Conservation (phyloP, 1,140 invertebrate genomes). For the Caligus rogercresseyi region DNA sequence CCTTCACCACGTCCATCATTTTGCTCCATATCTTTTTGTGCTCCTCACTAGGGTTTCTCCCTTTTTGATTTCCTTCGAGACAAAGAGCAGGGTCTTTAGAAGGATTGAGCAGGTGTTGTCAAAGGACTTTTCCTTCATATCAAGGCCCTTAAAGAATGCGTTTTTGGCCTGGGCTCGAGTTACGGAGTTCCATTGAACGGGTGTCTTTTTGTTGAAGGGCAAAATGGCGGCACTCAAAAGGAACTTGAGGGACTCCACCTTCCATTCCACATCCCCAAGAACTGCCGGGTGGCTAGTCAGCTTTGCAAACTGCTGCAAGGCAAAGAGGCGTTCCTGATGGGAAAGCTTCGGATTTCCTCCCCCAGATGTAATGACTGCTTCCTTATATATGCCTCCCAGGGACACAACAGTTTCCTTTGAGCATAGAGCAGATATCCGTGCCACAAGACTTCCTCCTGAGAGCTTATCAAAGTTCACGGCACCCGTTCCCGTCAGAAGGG, state of each 20-base stretch:
- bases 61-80: conserved; percentile 36
- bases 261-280: conserved; percentile 41
- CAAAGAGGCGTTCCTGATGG: conserved; percentile 44
- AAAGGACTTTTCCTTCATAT: conserved; percentile 21
- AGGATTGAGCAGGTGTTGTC: conserved; percentile 16
- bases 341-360: conserved; percentile 37
- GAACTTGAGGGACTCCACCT: conserved; percentile 41
- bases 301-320: conserved; percentile 36
- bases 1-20: conserved; percentile 34
- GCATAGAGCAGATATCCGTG: conserved; percentile 39
- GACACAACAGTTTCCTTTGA: conserved; percentile 41
- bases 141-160: conserved; percentile 21
- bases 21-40: conserved; percentile 33
- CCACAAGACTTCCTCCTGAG: conserved; percentile 40
- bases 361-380: conserved; percentile 31
- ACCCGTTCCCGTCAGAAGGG: conserved; percentile 43
- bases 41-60: conserved; percentile 29
- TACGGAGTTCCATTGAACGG: conserved; percentile 30
- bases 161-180: conserved; percentile 16
- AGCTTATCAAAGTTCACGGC: conserved; percentile 50
- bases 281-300: conserved; percentile 41
- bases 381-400: conserved; percentile 38
- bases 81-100: conserved; percentile 26
- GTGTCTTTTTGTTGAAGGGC: conserved; percentile 32
- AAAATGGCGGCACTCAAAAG: conserved; percentile 45